Evolutionary conservation across 2,113 vertebrate species (phyloP).

Genomic region (Zapornia atra): DNA sequence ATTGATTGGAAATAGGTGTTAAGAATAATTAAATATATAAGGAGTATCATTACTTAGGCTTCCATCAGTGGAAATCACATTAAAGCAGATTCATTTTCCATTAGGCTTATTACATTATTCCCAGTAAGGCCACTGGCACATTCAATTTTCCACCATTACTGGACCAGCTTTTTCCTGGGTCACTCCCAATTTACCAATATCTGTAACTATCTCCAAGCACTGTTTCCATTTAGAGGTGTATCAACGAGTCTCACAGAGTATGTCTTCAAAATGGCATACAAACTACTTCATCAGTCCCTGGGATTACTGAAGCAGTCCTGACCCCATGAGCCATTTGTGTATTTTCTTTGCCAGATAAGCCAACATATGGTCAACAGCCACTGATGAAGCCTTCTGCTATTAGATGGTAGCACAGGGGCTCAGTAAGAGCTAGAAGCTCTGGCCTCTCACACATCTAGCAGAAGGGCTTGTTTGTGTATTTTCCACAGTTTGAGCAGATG

Average conservation of each 20-base stretch:
- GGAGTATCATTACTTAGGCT: not conserved
- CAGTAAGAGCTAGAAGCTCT: not conserved
- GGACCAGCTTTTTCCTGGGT: not conserved
- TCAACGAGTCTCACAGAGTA: not conserved
- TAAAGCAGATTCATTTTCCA: slow-evolving; percentile 29
- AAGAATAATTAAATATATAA: slow-evolving; percentile 27
- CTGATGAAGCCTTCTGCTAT: not conserved
- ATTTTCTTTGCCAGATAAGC: not conserved
- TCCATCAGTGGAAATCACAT: slow-evolving; percentile 13
- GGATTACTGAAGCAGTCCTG: not conserved
- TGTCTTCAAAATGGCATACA: not conserved
- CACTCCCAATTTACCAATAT: not conserved
- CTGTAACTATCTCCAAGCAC: not conserved
- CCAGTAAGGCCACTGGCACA: not conserved
- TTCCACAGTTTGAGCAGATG: not conserved
- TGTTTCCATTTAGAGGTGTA: not conserved
- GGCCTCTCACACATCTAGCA: not conserved
- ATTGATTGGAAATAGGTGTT: slow-evolving; percentile 26
- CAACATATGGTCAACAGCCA: not conserved
- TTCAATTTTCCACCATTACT: not conserved
- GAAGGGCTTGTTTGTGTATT: not conserved
- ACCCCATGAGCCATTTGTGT: not conserved
- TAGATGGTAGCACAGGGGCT: not conserved
- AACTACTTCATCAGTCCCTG: not conserved
- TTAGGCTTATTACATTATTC: slow-evolving; percentile 47